These are phyloP conservation scores for Spisula solida DNA, from an alignment of 2,888 invertebrate genomes.

Conservation along the genomic window DNA sequence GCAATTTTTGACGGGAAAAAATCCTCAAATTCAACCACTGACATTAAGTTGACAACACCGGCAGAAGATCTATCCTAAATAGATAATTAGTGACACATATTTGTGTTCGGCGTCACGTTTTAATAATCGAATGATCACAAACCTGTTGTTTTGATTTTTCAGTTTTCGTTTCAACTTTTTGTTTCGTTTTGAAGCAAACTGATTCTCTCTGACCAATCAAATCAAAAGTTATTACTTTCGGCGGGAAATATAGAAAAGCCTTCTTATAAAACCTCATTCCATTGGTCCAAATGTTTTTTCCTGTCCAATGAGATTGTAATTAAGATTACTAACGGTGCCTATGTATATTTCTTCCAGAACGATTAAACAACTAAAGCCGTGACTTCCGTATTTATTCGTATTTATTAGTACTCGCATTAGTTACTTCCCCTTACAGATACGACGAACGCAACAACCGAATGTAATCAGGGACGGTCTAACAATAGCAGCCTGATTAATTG, in stretches of 20 bases:
- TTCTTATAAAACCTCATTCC: neutral
- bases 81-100: neutral
- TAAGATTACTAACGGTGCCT: neutral
- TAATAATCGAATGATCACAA: neutral
- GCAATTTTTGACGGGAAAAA: neutral
- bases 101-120: neutral
- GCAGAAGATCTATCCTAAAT: neutral
- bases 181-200: slow-evolving; percentile 25
- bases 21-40: too few species aligned
- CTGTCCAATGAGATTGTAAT: neutral
- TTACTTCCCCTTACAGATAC: too few species aligned
- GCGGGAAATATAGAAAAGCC: slow-evolving; percentile 26
- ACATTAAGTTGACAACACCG: neutral
- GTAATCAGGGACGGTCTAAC: too few species aligned
- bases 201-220: slow-evolving; percentile 33
- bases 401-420: too few species aligned
- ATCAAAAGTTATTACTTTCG: neutral
- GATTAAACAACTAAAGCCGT: neutral
- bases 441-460: too few species aligned
- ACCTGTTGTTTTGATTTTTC: neutral
- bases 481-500: too few species aligned
- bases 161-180: slow-evolving; percentile 8
- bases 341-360: neutral
- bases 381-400: too few species aligned
- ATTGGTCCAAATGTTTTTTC: neutral